Base-by-base conservation (phyloP, 2,113 vertebrate species). In the Sturnus vulgaris region DNA sequence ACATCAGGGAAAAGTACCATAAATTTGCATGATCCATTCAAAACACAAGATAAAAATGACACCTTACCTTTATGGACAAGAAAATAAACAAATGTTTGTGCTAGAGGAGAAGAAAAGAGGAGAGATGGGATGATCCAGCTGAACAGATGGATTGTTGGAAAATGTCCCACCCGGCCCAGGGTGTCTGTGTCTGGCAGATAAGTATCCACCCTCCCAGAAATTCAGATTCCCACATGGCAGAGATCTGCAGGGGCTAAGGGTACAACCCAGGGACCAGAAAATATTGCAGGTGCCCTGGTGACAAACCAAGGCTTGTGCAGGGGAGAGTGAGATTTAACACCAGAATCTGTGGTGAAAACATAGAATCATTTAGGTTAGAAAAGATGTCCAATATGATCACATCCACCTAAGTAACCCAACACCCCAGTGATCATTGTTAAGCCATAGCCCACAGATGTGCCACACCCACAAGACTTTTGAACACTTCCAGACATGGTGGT, bases 181-280 rank as follows among this genome's bases (percentile, higher is more conserved):
- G 11, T 52, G 15, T 31, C 28, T 27, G 23, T 63, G 9, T 65
- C 39, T 49, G 37, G 2, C 9, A 84, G 33, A 64, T 11, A 12
- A 14, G 3, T 3, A 37, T 20, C 18, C 33, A 63, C 6, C 19
- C 31, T 82, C 78, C 35, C n/a, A 22, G 0, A 1, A 25, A 39
- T 40, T 55, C 60, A 71, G 56, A 66, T 59, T 50, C 25, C 53
- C 27, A 33, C 8, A 30, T 5, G n/a, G 11, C 52, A 76, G 35
- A 8, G 37, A 19, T n/a, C 23, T 87, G 40, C 31, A 50, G 31
- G 33, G 65, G 16, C 20, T 49, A 5, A n/a, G 13, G 20, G 4
- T 24, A 25, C 19, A 46, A 40, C 16, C 24, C 5, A 4, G 25
- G 31, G 46, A 44, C 27, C 40, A 71, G n/a, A 61, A 92, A 65